Base-by-base conservation (phyloP, 2,113 vertebrate genomes). In the Halichoerus grypus region DNA sequence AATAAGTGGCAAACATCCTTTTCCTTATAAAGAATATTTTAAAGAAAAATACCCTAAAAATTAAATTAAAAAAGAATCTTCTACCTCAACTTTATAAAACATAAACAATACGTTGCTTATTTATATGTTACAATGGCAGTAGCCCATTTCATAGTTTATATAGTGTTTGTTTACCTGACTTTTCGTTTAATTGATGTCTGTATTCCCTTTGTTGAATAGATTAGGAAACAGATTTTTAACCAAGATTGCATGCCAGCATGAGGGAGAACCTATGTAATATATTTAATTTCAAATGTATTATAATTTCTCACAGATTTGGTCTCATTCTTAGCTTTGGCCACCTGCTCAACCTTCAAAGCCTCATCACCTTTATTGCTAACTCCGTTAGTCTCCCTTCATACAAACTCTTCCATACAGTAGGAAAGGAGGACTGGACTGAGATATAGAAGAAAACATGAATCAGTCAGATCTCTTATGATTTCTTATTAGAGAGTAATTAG, bases 341-440 rank as follows among this genome's bases (percentile, higher is more conserved):
- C 2, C 15, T 76, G 74, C 14, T 36, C 61, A 11, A 1, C 4
- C n/a, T 53, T 46, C 1, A 4, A 3, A 11, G 4, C 11, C 0
- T 12, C 4, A 6, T 10, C 33, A 1, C 31, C 19, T 36, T 72
- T 22, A 18, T 36, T 26, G 4, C 19, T 65, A 49, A 63, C 5
- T 19, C 51, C 22, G 33, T 42, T 80, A 19, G 5, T 67, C 49
- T 76, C 16, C 71, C 7, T 18, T 71, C 51, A 65, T 36, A 31
- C 1, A 55, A 59, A 11, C 15, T 22, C 18, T 81, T 94, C 55
- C 22, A 46, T 51, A 49, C 11, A 5, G 46, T 28, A 16, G 8
- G 26, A 28, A 42, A 67, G 22, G 15, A 87, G 22, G 61, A 3
- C 16, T 13, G 16, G 53, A 53, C 24, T 36, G 49, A 33, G 19